These are phyloP conservation scores for Oreochromis tanganicae DNA, from an alignment of 2,113 vertebrate genomes.

Conservation along the genomic window DNA sequence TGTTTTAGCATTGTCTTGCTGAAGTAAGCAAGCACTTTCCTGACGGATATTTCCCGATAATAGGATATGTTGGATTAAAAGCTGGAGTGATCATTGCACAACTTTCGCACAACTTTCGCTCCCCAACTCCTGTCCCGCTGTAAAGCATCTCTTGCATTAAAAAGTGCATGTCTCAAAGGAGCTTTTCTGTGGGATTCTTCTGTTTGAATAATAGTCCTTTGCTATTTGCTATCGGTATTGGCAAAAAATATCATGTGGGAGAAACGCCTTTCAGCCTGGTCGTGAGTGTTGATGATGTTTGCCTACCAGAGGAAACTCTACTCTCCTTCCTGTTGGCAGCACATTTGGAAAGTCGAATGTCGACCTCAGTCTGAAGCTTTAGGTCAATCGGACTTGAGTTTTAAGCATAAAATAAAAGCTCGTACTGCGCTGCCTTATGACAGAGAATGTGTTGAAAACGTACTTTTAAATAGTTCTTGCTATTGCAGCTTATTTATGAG, in stretches of 20 bases:
- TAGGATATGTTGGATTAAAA: not conserved
- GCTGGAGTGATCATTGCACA: not conserved
- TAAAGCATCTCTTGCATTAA: not conserved
- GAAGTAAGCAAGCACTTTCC: not conserved
- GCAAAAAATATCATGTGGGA: not conserved
- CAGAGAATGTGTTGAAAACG: not conserved
- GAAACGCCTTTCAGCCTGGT: not conserved
- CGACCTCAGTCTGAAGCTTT: not conserved
- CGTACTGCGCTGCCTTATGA: not conserved
- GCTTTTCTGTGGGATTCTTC: not conserved
- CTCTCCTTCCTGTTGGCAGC: not conserved
- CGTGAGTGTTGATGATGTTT: not conserved
- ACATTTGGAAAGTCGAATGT: not conserved
- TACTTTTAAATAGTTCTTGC: not conserved
- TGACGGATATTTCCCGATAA: fast-evolving
- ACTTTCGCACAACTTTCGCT: not conserved
- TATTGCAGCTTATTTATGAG: not conserved
- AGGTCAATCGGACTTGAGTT: fast-evolving
- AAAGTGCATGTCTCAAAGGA: not conserved
- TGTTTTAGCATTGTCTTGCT: not conserved
- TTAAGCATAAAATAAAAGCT: not conserved
- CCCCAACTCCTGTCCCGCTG: not conserved
- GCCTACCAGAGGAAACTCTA: not conserved
- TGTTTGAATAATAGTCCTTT: not conserved
- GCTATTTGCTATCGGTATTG: not conserved